Evolutionary conservation across 1,140 invertebrate genomes (phyloP), one percentile per base, ranked within the genome.

Genomic region (Drosophila lacteicornis): DNA sequence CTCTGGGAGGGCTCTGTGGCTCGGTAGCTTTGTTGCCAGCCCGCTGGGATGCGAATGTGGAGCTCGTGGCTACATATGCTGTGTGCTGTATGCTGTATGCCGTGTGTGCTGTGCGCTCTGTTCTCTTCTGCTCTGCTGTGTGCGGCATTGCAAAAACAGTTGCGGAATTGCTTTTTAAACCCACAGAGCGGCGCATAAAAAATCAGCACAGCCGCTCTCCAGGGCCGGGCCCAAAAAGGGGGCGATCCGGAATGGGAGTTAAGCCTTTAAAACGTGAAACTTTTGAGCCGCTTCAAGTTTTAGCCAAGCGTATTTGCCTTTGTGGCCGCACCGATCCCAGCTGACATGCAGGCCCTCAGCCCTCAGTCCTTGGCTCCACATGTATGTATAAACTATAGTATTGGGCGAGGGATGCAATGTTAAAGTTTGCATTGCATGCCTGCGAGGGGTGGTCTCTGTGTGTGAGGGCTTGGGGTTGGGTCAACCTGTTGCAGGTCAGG

Each of bases 101-200:
- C 40, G 17, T 40, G 12, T 12, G 36, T 15, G n/a, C 70, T 51
- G 6, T 25, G 11, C 15, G 36, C 38, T 51, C 57, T 40, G 49
- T 71, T 38, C 49, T 47, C 51, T 46, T 6, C 2, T 56, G 50
- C 40, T 57, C 40, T 73, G 73, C 63, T 63, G 70, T 61, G 59
- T 69, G 63, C 57, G 61, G 68, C 79, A 76, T 76, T 68, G 84
- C 73, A 87, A 87, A 87, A 87, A 90, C 80, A 87, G 84, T 87
- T 87, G 84, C 84, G 85, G 85, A 87, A 87, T 87, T 87, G 84
- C 84, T 87, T 90, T 87, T 87, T 87, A 87, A 87, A 87, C 84
- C 84, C 84, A 84, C 84, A 80, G 80, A 87, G 74, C 69, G 78
- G 46, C 67, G 77, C 85, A 87, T 87, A 80, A 88, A 87, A 85